These are phyloP conservation scores for Hippocampus barbouri DNA, from an alignment of 2,113 vertebrate species.

Conservation along the genomic window DNA sequence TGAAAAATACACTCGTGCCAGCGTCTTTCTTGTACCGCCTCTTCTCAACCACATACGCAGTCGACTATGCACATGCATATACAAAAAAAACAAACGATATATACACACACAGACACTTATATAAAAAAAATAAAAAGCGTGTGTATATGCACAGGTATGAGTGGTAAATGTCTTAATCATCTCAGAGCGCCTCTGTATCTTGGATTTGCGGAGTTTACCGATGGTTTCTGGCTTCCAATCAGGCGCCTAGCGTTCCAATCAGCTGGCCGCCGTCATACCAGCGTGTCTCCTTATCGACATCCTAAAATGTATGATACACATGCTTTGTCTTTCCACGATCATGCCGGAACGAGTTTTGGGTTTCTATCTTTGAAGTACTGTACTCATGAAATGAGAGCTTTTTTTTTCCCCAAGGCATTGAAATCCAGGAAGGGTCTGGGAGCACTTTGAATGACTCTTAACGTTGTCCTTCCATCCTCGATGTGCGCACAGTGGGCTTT, in stretches of 20 bases:
- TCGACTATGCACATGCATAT: not conserved
- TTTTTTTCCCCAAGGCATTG: slow-evolving; percentile 61
- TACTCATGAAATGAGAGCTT: slow-evolving; percentile 77
- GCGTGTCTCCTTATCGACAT: slow-evolving; percentile 2
- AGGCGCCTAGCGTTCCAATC: slow-evolving; percentile 57
- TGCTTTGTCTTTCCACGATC: slow-evolving; percentile 49
- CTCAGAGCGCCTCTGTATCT: slow-evolving; percentile 42
- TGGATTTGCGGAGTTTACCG: slow-evolving; percentile 32
- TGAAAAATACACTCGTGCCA: not conserved
- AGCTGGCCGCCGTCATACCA: not conserved
- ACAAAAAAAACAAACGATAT: not conserved
- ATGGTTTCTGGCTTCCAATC: slow-evolving; percentile 50
- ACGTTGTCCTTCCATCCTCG: slow-evolving; percentile 48
- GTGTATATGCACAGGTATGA: not conserved
- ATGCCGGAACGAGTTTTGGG: slow-evolving; percentile 60
- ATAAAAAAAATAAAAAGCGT: too few species aligned
- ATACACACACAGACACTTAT: not conserved
- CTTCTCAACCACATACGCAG: not conserved
- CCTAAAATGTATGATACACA: slow-evolving; percentile 36
- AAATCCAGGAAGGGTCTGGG: slow-evolving; percentile 58
- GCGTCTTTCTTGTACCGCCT: slow-evolving; percentile 13
- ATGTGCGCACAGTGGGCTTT: slow-evolving; percentile 65
- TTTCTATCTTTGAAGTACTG: slow-evolving; percentile 73
- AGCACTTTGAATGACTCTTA: slow-evolving; percentile 36
- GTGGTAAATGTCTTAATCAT: slow-evolving; percentile 50